Percentiles rank a stretch among this genome's conserved stretches.
Conservation (phyloP, 2,113 vertebrate species). For the Cisticola juncidis region DNA sequence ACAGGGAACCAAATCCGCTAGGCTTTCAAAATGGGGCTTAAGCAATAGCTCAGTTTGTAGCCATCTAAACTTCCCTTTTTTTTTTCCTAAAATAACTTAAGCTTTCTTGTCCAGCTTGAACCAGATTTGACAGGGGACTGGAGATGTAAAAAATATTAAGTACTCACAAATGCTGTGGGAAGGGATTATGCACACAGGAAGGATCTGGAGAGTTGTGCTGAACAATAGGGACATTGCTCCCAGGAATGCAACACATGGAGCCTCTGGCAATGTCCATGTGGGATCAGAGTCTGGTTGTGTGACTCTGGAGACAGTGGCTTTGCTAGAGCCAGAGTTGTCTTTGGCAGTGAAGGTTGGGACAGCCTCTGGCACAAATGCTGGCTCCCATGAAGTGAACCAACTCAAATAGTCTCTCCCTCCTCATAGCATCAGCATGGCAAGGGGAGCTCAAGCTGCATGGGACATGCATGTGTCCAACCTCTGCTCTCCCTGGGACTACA, state of each 20-base stretch:
- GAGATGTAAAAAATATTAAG: background rate
- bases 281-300: background rate
- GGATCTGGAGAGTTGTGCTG: background rate
- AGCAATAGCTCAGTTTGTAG: background rate
- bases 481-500: background rate
- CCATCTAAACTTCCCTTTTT: background rate
- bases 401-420: background rate
- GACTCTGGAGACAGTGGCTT: background rate
- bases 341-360: background rate
- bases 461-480: background rate
- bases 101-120: background rate
- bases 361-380: background rate
- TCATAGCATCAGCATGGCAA: background rate
- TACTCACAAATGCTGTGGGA: background rate
- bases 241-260: background rate
- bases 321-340: background rate
- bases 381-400: background rate
- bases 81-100: background rate
- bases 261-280: fast-evolving
- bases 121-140: background rate
- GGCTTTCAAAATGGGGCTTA: background rate
- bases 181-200: background rate
- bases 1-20: background rate
- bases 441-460: background rate
- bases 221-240: background rate